A percentile compares a stretch with the other conserved stretches of the same genome.
These are phyloP conservation scores for Drosophila neutralis DNA, from an alignment of 2,888 invertebrate species.

Conservation along the genomic window DNA sequence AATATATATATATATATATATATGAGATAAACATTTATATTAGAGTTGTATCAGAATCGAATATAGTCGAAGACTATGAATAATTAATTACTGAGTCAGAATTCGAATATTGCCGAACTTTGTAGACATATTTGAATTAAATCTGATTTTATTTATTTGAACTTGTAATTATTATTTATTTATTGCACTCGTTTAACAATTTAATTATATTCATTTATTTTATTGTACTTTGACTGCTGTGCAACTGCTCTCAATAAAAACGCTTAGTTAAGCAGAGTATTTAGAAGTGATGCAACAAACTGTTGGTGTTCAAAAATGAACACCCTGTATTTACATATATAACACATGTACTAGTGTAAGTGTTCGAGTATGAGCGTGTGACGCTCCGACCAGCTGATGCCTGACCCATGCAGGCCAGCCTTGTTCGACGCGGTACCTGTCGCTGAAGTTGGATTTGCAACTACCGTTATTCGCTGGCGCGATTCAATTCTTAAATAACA, in stretches of 20 bases:
- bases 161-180: neutral
- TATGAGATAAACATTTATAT: constrained; percentile 9
- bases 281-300: neutral
- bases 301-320: no score
- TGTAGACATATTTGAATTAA: neutral
- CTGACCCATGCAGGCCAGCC: no score
- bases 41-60: neutral
- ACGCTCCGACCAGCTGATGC: no score
- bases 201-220: neutral
- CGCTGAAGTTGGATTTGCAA: no score
- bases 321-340: no score
- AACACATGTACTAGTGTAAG: no score
- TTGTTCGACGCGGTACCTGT: no score
- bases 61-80: neutral
- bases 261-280: neutral
- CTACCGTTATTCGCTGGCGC: no score
- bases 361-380: no score
- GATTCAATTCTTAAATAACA: neutral
- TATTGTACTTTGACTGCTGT: neutral
- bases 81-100: neutral
- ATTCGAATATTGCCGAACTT: neutral
- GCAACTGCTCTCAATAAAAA: neutral
- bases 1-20: neutral
- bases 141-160: neutral
- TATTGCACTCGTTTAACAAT: neutral